A percentile compares a stretch with the other conserved stretches of the same genome.
Evolutionary conservation across 2,888 invertebrate species (phyloP).

Genomic region (Leucoma salicis): DNA sequence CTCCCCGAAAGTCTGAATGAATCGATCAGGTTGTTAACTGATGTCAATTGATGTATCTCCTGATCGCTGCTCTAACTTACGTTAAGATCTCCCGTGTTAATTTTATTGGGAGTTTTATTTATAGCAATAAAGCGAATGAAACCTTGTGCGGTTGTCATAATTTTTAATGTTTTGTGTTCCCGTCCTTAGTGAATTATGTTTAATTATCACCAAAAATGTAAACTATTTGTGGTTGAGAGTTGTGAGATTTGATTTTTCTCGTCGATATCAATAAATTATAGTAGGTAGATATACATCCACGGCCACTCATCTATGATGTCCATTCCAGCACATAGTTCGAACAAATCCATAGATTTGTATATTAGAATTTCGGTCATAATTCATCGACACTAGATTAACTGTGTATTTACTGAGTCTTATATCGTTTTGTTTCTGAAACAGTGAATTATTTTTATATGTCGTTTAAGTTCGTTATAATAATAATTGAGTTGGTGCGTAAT

Average conservation of each 20-base stretch:
- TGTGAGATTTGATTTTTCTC: constrained; percentile 43
- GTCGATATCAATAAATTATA: constrained; percentile 32
- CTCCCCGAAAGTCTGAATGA: no score
- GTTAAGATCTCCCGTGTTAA: constrained; percentile 11
- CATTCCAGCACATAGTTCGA: constrained; percentile 65
- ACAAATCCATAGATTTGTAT: constrained; percentile 57
- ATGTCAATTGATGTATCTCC: constrained; percentile 25
- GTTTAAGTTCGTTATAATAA: constrained; percentile 52
- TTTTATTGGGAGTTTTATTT: constrained; percentile 28
- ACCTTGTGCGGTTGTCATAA: constrained; percentile 55
- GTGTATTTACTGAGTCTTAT: constrained; percentile 54
- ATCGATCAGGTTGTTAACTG: constrained; percentile 29
- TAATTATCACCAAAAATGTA: constrained; percentile 48
- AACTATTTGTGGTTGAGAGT: constrained; percentile 38
- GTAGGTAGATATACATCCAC: constrained; percentile 32
- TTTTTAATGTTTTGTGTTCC: constrained; percentile 65
- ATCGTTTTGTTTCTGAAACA: constrained; percentile 62
- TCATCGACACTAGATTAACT: constrained; percentile 53
- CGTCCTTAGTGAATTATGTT: constrained; percentile 71
- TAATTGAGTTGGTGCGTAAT: constrained; percentile 41
- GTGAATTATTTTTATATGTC: constrained; percentile 62
- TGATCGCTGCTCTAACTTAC: constrained; percentile 10
- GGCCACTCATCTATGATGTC: constrained; percentile 39
- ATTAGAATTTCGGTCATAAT: constrained; percentile 33
- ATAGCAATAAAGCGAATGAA: constrained; percentile 30